Conservation (phyloP, 1,140 invertebrate genomes). For the Copidosoma floridanum region DNA sequence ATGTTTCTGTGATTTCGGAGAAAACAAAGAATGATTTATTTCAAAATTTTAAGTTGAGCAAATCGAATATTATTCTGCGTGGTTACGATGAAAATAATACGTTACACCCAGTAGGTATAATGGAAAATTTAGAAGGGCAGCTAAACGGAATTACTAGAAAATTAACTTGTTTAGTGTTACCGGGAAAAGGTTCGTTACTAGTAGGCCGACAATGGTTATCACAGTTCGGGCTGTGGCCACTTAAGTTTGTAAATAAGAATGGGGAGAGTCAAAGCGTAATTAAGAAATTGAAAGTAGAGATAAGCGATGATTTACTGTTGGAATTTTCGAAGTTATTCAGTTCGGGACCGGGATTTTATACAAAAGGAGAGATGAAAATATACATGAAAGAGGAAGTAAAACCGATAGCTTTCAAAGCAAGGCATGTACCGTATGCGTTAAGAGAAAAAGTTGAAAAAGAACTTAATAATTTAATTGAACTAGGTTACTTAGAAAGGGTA, state of each 20-base stretch:
- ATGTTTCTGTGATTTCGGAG: conserved; percentile 9
- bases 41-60: background rate
- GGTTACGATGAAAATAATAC: conserved; percentile 2
- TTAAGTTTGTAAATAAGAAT: background rate
- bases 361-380: background rate
- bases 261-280: background rate
- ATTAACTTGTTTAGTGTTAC: conserved; percentile 8
- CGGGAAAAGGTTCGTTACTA: conserved; percentile 1
- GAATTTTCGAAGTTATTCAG: background rate
- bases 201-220: conserved; percentile 9
- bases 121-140: conserved; percentile 15
- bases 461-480: background rate
- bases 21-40: conserved; percentile 9
- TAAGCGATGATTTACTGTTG: background rate
- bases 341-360: background rate
- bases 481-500: background rate
- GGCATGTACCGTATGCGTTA: background rate
- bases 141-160: too few species aligned
- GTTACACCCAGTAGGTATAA: conserved; percentile 1
- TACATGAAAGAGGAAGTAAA: background rate
- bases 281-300: background rate
- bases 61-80: conserved; percentile 10
- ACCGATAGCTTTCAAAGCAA: background rate
- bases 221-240: conserved; percentile 16
- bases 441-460: background rate